Base-by-base conservation (phyloP, 2,113 vertebrate genomes). In the Muntiacus muntjak region DNA sequence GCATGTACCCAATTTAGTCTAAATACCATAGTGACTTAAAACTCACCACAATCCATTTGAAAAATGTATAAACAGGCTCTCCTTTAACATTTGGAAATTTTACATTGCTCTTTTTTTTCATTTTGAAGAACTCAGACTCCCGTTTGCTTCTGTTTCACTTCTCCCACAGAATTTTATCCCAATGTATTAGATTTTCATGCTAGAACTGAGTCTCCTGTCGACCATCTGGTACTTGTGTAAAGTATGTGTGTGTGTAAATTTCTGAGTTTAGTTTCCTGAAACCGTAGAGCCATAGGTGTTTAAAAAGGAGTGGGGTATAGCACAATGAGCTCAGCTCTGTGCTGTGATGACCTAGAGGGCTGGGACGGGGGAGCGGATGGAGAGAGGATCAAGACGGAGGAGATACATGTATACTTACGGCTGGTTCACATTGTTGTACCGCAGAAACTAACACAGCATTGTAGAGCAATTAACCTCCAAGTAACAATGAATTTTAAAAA, bases 21-120 rank as follows among this genome's bases (percentile, higher is more conserved):
- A 93, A 95, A 93, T 81, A 81, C 33, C 25, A n/a, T 83, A 85
- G 62, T 92, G 85, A 89, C 86, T 93, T 93, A 67, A 93, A 90
- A 93, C 23, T 67, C 47, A 86, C 26, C 57, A 87, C 71, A 90
- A 74, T 60, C 71, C 87, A 60, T 87, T 45, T 95, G 81, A 81
- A 95, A 92, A 85, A 85, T 89, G 30, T 89, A 43, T 89, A 90
- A 90, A 95, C 58, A 62, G 43, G 33, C 7, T 93, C 30, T 93
- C 67, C 86, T 50, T 54, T 62, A 95, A 81, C 25, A 54, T n/a
- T 45, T 81, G 52, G 71, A 71, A 71, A 62, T 86, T 86, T 54
- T 47, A 26, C 60, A 85, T 60, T 47, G 30, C 54, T 90, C 55
- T 47, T 76, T 87, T 64, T 64, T 62, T 93, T 62, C 43, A 87